Conservation (phyloP, 2,888 invertebrate species). For the Drosophila siamana region DNA sequence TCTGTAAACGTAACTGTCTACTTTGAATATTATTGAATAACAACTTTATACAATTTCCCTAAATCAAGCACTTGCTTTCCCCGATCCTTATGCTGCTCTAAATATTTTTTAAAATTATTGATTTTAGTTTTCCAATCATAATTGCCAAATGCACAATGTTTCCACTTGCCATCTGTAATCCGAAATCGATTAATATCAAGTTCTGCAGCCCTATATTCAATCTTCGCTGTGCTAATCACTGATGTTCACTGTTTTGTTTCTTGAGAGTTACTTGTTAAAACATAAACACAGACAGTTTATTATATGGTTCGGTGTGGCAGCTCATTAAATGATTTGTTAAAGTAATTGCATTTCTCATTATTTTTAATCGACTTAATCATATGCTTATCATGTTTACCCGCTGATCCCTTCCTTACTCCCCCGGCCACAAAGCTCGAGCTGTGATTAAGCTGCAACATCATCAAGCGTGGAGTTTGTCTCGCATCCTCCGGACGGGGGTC, state of each 20-base stretch:
- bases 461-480: background rate
- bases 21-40: too few species aligned
- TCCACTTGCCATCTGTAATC: too few species aligned
- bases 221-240: background rate
- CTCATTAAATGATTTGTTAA: too few species aligned
- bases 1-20: too few species aligned
- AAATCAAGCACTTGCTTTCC: too few species aligned
- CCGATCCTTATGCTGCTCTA: too few species aligned
- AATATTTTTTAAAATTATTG: too few species aligned
- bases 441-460: slow-evolving; percentile 55
- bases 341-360: slow-evolving; percentile 46
- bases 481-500: slow-evolving; percentile 1
- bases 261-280: background rate
- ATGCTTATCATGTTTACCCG: slow-evolving; percentile 4
- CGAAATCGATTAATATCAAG: too few species aligned
- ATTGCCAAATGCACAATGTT: too few species aligned
- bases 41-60: too few species aligned
- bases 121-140: too few species aligned
- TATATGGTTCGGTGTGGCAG: too few species aligned
- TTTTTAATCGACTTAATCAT: slow-evolving; percentile 49
- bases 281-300: background rate
- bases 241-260: background rate
- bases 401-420: background rate
- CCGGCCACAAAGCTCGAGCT: slow-evolving; percentile 5
- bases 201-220: background rate